Conservation (phyloP, 2,888 invertebrate genomes). For the Altica lythri region DNA sequence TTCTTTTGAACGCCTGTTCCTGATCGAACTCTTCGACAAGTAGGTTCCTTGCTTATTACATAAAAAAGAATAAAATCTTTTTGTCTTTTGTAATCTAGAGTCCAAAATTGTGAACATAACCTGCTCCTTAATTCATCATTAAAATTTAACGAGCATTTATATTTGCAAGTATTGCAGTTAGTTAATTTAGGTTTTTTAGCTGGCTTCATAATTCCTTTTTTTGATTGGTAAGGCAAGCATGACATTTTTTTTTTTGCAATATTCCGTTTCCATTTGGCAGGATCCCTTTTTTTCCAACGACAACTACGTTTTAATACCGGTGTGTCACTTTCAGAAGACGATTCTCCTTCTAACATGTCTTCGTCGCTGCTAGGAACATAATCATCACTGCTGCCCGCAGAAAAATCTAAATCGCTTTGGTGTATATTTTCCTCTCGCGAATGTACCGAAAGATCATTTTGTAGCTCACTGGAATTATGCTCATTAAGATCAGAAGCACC, state of each 20-base stretch:
- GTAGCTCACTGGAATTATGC: too few relatives aligned
- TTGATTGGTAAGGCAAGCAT: neutral
- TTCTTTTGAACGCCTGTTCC: neutral
- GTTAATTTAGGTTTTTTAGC: slow-evolving; percentile 4
- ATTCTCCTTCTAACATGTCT: neutral
- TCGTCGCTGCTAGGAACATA: neutral
- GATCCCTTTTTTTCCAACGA: neutral
- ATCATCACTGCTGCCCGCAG: neutral
- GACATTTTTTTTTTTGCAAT: neutral
- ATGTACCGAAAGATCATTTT: too few relatives aligned
- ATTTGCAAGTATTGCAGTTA: slow-evolving; percentile 6
- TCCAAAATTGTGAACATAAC: neutral
- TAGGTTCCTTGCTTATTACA: neutral
- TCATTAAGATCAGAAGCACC: too few relatives aligned
- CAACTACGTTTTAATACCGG: neutral
- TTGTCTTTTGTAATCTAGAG: neutral
- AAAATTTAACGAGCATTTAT: neutral
- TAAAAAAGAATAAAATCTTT: neutral
- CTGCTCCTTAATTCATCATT: neutral
- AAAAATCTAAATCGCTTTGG: neutral
- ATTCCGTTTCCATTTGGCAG: neutral
- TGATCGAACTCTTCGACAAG: neutral
- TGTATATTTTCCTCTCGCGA: too few relatives aligned
- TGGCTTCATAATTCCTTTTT: neutral
- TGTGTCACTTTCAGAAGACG: slow-evolving; percentile 1